These are phyloP conservation scores for Drosophila baimaii DNA, from an alignment of 1,140 invertebrate genomes.

Conservation along the genomic window DNA sequence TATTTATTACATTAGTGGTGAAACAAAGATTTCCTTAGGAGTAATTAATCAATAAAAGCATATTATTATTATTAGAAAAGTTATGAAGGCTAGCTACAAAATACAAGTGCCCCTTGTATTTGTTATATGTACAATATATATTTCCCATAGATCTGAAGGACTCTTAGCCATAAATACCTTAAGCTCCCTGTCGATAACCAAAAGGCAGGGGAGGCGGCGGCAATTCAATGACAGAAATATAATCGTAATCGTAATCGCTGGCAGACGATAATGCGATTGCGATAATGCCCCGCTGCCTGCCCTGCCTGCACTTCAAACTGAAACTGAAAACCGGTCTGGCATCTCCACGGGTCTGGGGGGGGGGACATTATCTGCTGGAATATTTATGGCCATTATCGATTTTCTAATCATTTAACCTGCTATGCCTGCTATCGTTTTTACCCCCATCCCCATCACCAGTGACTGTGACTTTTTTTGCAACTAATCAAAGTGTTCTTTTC, in stretches of 20 bases:
- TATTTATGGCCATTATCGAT: conserved; percentile 55
- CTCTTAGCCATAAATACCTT: conserved; percentile 33
- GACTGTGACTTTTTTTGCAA: conserved; percentile 28
- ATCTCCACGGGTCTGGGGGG: background rate
- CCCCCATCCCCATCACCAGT: background rate
- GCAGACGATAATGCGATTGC: conserved; percentile 22
- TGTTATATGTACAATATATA: background rate
- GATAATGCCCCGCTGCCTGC: conserved; percentile 30
- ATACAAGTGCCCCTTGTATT: too few species aligned
- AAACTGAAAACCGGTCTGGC: conserved; percentile 22
- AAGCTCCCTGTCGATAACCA: conserved; percentile 24
- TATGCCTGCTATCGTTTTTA: conserved; percentile 28
- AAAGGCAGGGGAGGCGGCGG: conserved; percentile 9
- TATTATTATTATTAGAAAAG: too few species aligned
- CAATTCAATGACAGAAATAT: conserved; percentile 40
- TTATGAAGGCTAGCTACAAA: too few species aligned
- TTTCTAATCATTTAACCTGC: conserved; percentile 48
- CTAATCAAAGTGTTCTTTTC: conserved; percentile 31
- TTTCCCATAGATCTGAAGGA: conserved; percentile 4
- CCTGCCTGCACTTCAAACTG: conserved; percentile 31
- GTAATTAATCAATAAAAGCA: too few species aligned
- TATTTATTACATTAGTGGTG: too few species aligned
- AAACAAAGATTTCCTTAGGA: too few species aligned
- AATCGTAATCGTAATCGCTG: conserved; percentile 25
- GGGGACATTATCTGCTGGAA: conserved; percentile 38